Conservation (phyloP, 1,140 invertebrate species). For the Theocolax elegans region DNA sequence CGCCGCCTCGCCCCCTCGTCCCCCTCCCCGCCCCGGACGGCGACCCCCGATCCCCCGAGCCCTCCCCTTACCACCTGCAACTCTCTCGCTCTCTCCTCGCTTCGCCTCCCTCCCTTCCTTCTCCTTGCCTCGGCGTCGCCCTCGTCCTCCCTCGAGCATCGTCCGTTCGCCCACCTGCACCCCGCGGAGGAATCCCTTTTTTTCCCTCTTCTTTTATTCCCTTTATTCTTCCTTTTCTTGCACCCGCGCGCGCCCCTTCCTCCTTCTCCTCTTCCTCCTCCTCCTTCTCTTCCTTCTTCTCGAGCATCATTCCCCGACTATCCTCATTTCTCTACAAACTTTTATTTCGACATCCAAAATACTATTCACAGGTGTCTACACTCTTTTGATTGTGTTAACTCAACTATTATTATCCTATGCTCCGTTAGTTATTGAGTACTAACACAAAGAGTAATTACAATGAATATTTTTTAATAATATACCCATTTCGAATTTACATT, state of each 20-base stretch:
- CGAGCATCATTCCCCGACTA: no score
- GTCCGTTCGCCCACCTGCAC: constrained; percentile 44
- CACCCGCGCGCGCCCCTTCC: neutral
- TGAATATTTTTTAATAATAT: no score
- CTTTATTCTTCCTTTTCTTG: neutral
- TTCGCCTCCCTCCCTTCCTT: constrained; percentile 38
- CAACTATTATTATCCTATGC: no score
- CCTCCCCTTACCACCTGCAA: constrained; percentile 44
- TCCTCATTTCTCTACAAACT: no score
- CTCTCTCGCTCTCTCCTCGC: constrained; percentile 38
- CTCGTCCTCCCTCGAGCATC: constrained; percentile 25
- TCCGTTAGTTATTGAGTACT: no score
- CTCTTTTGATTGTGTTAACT: no score
- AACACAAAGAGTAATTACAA: no score
- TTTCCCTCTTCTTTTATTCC: neutral
- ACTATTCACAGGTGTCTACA: no score
- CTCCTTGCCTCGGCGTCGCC: constrained; percentile 41
- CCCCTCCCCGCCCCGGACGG: constrained; percentile 46
- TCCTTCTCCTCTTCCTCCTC: neutral
- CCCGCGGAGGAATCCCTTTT: neutral
- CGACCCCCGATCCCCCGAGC: constrained; percentile 40
- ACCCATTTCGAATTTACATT: no score
- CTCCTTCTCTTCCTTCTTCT: neutral
- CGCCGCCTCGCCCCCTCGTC: constrained; percentile 61
- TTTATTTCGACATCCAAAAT: no score